phyloP scores from a whole-genome alignment of 1,140 invertebrate species.

The Temnothorax longispinosus region DNA sequence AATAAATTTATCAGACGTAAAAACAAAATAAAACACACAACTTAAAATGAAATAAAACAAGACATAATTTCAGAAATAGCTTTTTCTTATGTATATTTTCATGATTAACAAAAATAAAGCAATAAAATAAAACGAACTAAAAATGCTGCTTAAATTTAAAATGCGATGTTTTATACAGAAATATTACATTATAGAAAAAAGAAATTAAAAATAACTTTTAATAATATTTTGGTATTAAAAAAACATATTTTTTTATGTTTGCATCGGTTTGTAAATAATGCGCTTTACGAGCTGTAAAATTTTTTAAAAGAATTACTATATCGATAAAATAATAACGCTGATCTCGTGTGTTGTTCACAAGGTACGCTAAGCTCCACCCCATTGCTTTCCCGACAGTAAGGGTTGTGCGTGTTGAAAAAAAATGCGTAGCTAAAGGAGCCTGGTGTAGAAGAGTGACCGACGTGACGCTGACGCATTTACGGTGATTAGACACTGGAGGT shows the following conservation, averaged over 20 bases:
- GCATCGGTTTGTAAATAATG: constrained; percentile 22
- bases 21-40: neutral
- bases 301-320: neutral
- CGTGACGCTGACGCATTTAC: constrained; percentile 30
- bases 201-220: neutral
- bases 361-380: constrained; percentile 31
- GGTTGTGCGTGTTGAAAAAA: constrained; percentile 53
- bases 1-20: neutral
- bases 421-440: constrained; percentile 32
- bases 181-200: neutral
- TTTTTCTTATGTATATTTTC: neutral
- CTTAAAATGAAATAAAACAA: neutral
- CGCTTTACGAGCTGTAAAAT: constrained; percentile 10
- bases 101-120: neutral
- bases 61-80: neutral
- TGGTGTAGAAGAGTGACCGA: neutral
- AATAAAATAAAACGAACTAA: neutral
- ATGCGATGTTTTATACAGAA: neutral
- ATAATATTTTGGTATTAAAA: neutral
- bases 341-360: neutral
- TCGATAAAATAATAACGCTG: constrained; percentile 18
- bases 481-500: constrained; percentile 26
- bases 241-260: constrained; percentile 13
- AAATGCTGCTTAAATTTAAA: neutral
- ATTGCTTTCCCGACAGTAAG: neutral